These are phyloP conservation scores for Microplitis mediator DNA, from an alignment of 1,140 invertebrate species.

Conservation along the genomic window DNA sequence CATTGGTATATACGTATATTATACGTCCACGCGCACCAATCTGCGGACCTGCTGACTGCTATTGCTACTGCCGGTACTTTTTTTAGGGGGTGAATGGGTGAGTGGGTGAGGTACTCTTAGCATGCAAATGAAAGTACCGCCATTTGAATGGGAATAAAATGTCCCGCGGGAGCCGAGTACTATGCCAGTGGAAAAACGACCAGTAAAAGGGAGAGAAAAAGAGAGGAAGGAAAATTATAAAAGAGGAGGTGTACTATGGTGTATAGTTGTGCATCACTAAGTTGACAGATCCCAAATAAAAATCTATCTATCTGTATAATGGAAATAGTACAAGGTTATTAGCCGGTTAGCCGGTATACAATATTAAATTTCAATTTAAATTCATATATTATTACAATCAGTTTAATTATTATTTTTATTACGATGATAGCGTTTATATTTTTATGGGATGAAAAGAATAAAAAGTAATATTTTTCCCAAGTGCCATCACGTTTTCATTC, in stretches of 20 bases:
- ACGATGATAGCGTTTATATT: neutral
- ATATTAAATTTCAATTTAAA: no score
- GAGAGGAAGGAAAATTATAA: neutral
- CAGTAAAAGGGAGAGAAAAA: neutral
- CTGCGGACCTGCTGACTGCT: neutral
- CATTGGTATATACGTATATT: conserved; percentile 1
- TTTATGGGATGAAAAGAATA: conserved; percentile 44
- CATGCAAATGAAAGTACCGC: conserved; percentile 64
- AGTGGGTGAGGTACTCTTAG: conserved; percentile 53
- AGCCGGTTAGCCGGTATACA: no score
- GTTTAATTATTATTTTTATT: no score
- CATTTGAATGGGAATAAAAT: conserved; percentile 62
- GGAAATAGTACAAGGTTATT: no score
- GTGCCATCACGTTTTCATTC: conserved; percentile 1
- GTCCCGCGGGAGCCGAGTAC: conserved; percentile 18
- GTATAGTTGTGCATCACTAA: no score
- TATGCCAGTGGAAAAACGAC: conserved; percentile 22
- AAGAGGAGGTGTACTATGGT: no score
- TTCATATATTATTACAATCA: no score
- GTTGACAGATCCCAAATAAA: no score
- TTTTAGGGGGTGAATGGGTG: conserved; percentile 40
- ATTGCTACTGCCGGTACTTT: no score
- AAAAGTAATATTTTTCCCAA: conserved; percentile 54
- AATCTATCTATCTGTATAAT: no score
- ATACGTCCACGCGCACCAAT: conserved; percentile 14